Evolutionary conservation across 1,140 invertebrate genomes (phyloP).

Genomic region (Aleiodes sp.): DNA sequence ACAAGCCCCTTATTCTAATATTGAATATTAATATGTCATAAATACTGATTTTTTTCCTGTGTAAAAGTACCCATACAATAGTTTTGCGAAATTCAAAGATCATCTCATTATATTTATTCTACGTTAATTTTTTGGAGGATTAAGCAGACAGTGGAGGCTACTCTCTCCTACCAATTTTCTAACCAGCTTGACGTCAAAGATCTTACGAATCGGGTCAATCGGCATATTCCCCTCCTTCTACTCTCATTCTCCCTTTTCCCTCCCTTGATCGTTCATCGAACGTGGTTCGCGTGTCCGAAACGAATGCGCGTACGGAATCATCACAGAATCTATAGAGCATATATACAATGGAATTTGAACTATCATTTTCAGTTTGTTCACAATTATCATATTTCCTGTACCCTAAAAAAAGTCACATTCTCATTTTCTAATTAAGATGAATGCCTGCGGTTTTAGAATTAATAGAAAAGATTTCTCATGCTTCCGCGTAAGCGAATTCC

Average conservation of each 20-base stretch:
- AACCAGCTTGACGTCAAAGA: conserved; percentile 6
- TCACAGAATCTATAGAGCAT: no score
- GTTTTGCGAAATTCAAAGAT: no score
- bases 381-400: neutral
- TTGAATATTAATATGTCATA: no score
- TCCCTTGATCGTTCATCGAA: neutral
- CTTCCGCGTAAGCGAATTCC: no score
- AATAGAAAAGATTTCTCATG: no score
- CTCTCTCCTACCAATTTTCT: conserved; percentile 1
- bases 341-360: neutral
- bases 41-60: no score
- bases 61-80: no score
- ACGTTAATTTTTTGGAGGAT: no score
- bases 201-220: conserved; percentile 15
- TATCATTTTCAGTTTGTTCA: neutral
- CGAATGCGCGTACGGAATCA: neutral
- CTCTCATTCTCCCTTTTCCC: neutral
- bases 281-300: neutral
- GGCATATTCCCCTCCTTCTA: neutral
- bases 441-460: no score
- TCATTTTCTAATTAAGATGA: no score
- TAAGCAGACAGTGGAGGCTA: neutral
- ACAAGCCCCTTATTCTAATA: no score
- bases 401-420: neutral
- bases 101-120: no score